Evolutionary conservation across 2,113 vertebrate genomes (phyloP), one percentile per base, ranked within the genome.

Genomic region (Suncus etruscus): DNA sequence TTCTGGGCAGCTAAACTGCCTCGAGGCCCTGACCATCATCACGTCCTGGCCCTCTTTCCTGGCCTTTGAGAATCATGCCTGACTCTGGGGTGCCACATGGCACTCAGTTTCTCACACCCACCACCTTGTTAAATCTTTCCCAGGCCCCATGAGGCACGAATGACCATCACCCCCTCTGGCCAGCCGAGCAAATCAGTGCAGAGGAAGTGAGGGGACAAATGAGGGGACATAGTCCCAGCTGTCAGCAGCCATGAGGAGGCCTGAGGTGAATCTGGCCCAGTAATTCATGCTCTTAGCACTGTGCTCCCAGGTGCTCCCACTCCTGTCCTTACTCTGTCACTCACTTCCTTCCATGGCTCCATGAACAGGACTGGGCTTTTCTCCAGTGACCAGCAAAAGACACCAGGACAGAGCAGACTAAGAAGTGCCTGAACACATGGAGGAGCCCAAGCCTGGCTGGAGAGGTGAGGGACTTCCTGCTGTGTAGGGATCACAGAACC

Each of bases 151-250:
- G 63, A 68, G 18, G 29, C 48, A 54, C 39, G 76, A 83, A 18
- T 83, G 61, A 45, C 58, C 22, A 45, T 77, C 75, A 79, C 47
- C 24, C 50, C 20, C 61, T 63, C 24, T 15, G 7, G 74, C 89
- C 27, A 45, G 68, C 90, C 61, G 73, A 89, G 87, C 68, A 78
- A 88, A 81, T 29, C 63, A 54, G 85, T 74, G 66, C 47, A 83
- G 54, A 93, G 63, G 27, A 92, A 65, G 81, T 84, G 45, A 72
- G 68, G 70, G 78, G 87, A 95, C 12, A 81, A 75, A 74, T 31
- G 81, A 78, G 39, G 58, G 58, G 16, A 16, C 58, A 4, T 16
- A 87, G 75, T 81, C 51, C 63, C 51, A 83, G 66, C 82, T 89
- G 0, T 88, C 48, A 72, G 29, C 12, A 83, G 54, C 77, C 39